Evolutionary conservation across 2,888 invertebrate genomes (phyloP).

Genomic region (Chrysopilus asiliformis): DNA sequence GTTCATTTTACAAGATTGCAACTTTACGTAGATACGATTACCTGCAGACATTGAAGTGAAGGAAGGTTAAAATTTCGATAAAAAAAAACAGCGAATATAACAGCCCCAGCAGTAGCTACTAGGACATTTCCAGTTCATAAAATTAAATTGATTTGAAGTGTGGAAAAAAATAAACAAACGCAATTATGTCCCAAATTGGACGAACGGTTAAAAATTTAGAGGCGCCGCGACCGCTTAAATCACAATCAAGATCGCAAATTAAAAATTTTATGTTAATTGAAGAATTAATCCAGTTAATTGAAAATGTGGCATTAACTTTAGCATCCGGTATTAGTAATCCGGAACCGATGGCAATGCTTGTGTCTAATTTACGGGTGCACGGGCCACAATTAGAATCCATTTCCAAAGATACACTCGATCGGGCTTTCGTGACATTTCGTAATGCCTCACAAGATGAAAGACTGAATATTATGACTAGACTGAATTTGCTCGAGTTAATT

Average conservation of each 20-base stretch:
- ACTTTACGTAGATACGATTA: too few relatives aligned
- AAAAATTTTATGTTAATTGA: constrained; percentile 47
- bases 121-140: background rate
- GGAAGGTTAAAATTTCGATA: too few relatives aligned
- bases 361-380: constrained; percentile 66
- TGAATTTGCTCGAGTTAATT: constrained; percentile 81
- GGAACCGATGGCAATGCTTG: constrained; percentile 62
- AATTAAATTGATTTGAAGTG: background rate
- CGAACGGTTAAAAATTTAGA: constrained; percentile 60
- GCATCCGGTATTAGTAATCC: constrained; percentile 57
- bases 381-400: constrained; percentile 68
- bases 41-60: too few relatives aligned
- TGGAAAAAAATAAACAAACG: constrained; percentile 1
- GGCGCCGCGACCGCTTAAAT: constrained; percentile 59
- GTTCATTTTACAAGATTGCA: too few relatives aligned
- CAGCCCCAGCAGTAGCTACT: background rate
- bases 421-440: constrained; percentile 72
- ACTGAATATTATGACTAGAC: constrained; percentile 71
- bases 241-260: constrained; percentile 38
- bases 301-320: constrained; percentile 64
- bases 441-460: constrained; percentile 81
- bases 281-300: constrained; percentile 68
- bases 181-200: constrained; percentile 43
- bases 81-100: background rate
- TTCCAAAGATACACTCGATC: constrained; percentile 75